Conservation (phyloP, 2,888 invertebrate species). For the Gandaritis pyraliata region DNA sequence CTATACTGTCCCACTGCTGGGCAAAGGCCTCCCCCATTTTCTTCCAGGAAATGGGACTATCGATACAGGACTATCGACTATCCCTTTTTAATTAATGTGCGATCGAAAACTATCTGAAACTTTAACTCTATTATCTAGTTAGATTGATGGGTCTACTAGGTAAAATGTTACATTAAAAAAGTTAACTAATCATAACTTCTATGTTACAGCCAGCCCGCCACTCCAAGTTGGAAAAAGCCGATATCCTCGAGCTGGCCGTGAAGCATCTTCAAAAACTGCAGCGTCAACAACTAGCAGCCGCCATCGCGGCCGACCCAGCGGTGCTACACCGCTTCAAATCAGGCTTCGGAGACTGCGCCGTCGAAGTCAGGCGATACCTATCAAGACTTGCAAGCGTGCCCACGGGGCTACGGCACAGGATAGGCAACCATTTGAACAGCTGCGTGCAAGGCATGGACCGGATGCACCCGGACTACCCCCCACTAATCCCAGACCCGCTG, state of each 20-base stretch:
- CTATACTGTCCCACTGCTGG: no score
- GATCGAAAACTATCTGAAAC: no score
- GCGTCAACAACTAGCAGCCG: constrained; percentile 92
- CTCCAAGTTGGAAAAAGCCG: constrained; percentile 97
- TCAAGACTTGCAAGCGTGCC: constrained; percentile 86
- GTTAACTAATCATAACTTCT: constrained; percentile 40
- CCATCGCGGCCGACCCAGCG: constrained; percentile 92
- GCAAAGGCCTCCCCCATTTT: no score
- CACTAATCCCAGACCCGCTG: constrained; percentile 84
- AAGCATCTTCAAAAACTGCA: constrained; percentile 96
- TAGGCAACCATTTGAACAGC: constrained; percentile 86
- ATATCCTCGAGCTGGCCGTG: constrained; percentile 97
- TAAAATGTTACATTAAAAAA: no score
- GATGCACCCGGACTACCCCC: constrained; percentile 72
- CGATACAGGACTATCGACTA: no score
- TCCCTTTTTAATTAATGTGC: no score
- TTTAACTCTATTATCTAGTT: no score
- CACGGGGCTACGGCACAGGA: constrained; percentile 84
- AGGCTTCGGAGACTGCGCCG: constrained; percentile 95
- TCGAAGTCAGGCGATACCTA: constrained; percentile 90
- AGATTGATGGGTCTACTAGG: neutral
- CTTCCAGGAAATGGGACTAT: no score
- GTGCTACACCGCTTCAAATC: constrained; percentile 93
- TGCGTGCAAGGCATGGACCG: constrained; percentile 85
- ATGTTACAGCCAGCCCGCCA: constrained; percentile 93